Conservation (phyloP, 2,113 vertebrate genomes). For the Varanus komodoensis region DNA sequence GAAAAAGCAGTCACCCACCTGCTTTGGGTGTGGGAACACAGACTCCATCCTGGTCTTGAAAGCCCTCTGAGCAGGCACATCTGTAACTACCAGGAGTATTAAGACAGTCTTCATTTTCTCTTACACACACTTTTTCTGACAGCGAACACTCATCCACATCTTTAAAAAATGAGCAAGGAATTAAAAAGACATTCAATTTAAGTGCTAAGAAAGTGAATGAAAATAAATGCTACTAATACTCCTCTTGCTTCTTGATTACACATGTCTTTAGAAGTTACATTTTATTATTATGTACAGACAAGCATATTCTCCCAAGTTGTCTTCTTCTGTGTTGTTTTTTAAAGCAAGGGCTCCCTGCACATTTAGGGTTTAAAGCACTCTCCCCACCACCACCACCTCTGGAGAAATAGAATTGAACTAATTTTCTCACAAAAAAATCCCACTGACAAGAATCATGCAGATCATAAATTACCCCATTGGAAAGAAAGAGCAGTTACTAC, state of each 20-base stretch:
- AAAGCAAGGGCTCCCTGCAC: not conserved
- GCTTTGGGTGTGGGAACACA: constrained; percentile 76
- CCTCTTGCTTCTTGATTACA: no score
- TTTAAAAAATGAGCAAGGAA: constrained; percentile 49
- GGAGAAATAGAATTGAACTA: not conserved
- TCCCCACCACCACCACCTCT: not conserved
- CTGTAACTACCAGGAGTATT: constrained; percentile 86
- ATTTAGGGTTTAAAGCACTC: not conserved
- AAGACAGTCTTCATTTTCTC: constrained; percentile 84
- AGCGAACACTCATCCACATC: constrained; percentile 89
- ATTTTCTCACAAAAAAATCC: not conserved
- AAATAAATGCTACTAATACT: not conserved
- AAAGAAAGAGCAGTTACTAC: not conserved
- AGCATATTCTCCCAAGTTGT: not conserved
- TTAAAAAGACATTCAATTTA: not conserved
- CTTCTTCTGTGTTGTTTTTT: not conserved
- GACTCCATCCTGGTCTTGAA: constrained; percentile 80
- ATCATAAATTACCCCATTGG: not conserved
- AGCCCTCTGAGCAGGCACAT: constrained; percentile 83
- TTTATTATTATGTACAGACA: not conserved
- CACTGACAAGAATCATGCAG: not conserved
- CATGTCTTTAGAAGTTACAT: no score
- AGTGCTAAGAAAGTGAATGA: not conserved
- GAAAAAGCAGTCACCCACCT: constrained; percentile 71
- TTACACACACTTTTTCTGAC: constrained; percentile 73